Evolutionary conservation across 2,113 vertebrate species (phyloP), one percentile per base, ranked within the genome.

Genomic region (Patagioenas fasciata): DNA sequence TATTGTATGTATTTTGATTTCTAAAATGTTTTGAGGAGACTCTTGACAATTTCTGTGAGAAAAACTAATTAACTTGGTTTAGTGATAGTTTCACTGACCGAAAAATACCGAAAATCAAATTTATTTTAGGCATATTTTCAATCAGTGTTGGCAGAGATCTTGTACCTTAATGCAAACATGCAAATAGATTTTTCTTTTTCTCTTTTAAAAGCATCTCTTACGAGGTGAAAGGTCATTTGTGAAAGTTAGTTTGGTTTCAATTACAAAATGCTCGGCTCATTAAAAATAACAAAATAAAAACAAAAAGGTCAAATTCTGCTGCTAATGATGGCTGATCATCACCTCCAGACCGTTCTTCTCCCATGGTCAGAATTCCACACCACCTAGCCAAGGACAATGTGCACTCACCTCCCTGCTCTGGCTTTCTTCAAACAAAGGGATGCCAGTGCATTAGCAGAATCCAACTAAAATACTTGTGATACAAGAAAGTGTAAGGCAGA

Each of bases 61-160:
- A 85, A 36, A 89, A 65, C 3, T 23, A 69, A 72, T 53, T 78
- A 93, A 91, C 93, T 91, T 78, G 42, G 5, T 65, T 87, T 92
- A 54, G 50, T 66, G 54, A 77, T 73, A 42, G 23, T 38, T 71
- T 89, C 73, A 67, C 28, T 60, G 34, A 71, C 64, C 31, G 28
- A 89, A 81, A 93, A 88, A 51, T 51, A 66, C 3, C 38, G 44
- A 92, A 85, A 92, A 64, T 0, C 57, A 82, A 44, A 71, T 32
- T 74, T 40, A 77, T 89, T 95, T 94, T 57, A 75, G 77, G 84
- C 62, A 32, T 34, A 64, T 61, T 95, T 91, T 89, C 58, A 74
- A 54, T 85, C 58, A 57, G 20, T 50, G 26, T 13, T 80, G 38
- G 32, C 56, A 82, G 34, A 82, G 15, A 54, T 62, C 62, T 82